These are phyloP conservation scores for Pseudachorutes palmiensis DNA, from an alignment of 1,140 invertebrate genomes.

Conservation along the genomic window DNA sequence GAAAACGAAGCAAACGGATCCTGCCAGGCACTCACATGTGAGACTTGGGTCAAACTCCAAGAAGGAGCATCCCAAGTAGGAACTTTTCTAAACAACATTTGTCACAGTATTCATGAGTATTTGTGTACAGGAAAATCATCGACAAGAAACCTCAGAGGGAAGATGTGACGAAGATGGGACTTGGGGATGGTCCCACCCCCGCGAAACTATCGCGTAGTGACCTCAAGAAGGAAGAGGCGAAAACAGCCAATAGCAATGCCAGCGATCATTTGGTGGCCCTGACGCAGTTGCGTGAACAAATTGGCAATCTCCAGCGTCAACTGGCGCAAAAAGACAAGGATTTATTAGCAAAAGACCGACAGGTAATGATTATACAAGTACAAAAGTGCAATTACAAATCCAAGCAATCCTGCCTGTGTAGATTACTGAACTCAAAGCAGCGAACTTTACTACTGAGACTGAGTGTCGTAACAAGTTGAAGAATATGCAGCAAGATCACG, in stretches of 20 bases:
- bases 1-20: constrained; percentile 77
- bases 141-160: constrained; percentile 60
- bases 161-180: constrained; percentile 59
- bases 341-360: constrained; percentile 80
- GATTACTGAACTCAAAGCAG: constrained; percentile 88
- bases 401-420: too few species aligned
- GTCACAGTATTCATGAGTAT: too few species aligned
- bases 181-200: constrained; percentile 43
- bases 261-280: constrained; percentile 34
- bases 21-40: constrained; percentile 59
- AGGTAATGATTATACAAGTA: too few species aligned
- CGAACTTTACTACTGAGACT: constrained; percentile 76
- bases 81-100: not conserved
- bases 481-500: constrained; percentile 66
- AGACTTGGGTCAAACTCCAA: constrained; percentile 46
- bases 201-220: constrained; percentile 30
- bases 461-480: constrained; percentile 78
- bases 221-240: not conserved
- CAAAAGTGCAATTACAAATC: too few species aligned
- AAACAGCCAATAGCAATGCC: constrained; percentile 12
- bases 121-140: constrained; percentile 28
- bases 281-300: constrained; percentile 72
- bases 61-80: constrained; percentile 21
- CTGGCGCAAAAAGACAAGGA: constrained; percentile 74
- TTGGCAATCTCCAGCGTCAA: constrained; percentile 84